These are phyloP conservation scores for Tursiops truncatus DNA, from an alignment of 2,113 vertebrate genomes.

Conservation along the genomic window DNA sequence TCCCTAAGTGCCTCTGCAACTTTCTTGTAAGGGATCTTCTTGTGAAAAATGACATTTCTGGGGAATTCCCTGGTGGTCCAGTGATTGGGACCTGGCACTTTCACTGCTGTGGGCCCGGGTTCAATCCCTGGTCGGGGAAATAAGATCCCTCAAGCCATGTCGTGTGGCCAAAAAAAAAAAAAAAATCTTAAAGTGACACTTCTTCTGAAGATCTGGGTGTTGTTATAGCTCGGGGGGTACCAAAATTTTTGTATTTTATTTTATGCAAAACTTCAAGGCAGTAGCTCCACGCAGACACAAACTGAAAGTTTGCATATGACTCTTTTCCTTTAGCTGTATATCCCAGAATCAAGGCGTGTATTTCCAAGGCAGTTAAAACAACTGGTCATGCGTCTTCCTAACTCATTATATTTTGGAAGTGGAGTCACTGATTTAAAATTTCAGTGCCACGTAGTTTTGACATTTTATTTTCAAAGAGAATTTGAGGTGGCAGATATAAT, in stretches of 20 bases:
- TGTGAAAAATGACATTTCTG: constrained; percentile 28
- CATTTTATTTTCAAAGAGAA: constrained; percentile 18
- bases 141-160: too few relatives aligned
- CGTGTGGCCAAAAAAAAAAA: too few relatives aligned
- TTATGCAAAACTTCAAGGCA: background rate
- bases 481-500: background rate
- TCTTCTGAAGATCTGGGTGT: background rate
- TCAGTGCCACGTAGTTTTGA: background rate
- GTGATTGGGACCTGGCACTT: too few relatives aligned
- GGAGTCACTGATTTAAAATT: background rate
- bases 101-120: too few relatives aligned
- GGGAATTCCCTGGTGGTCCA: too few relatives aligned
- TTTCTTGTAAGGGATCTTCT: background rate
- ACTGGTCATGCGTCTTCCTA: background rate
- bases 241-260: background rate
- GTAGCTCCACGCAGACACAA: background rate
- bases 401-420: background rate
- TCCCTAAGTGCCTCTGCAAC: background rate
- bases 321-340: background rate
- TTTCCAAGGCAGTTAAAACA: background rate
- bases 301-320: background rate
- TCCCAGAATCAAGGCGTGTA: background rate
- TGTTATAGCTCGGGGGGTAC: background rate
- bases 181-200: background rate
- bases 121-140: too few relatives aligned